Evolutionary conservation across 1,140 invertebrate species (phyloP), one percentile per base, ranked within the genome.

Genomic region (Ips nitidus): DNA sequence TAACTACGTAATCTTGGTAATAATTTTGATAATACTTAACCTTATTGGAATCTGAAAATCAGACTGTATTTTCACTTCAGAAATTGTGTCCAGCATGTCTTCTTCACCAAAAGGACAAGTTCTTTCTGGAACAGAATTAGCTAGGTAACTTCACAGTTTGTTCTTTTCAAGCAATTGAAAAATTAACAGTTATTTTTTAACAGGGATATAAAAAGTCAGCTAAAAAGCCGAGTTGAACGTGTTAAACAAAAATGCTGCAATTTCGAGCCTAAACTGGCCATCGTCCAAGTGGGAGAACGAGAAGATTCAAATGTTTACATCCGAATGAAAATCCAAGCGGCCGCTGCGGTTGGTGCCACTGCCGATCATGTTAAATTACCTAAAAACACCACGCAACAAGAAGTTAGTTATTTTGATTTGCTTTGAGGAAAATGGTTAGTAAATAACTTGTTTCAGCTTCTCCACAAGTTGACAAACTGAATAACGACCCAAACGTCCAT

Each of bases 261-360:
- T 55, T 95, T 91, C 78, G 77, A 80, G 65, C 94, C 94, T 0
- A 88, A 90, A 2, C 82, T 98, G 60, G 88, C 91, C 2, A 94
- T 95, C 70, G 89, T 94, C 3, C 92, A 94, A 83, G 97, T 99
- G 47, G 98, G 98, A 1, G 90, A 89, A 1, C 85, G 97, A 4
- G 94, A 97, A 80, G 98, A 99, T 83, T 99, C 97, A n/a, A 99
- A 98, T 85, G 96, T 99, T 4, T 99, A 99, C 81, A 99, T 99
- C 79, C 84, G 93, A 50, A 96, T 95, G 89, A 99, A 99, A 84
- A 87, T 98, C 36, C 97, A 94, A 81, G 92, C 94, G 4, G 96
- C 97, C 0, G 86, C 83, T 41, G 92, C 97, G 76, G 93, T 99
- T 72, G 98, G 97, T 65, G 95, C 98, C 43, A 79, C 86, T 36